Conservation (phyloP, 2,888 invertebrate species). For the Homarus gammarus region DNA sequence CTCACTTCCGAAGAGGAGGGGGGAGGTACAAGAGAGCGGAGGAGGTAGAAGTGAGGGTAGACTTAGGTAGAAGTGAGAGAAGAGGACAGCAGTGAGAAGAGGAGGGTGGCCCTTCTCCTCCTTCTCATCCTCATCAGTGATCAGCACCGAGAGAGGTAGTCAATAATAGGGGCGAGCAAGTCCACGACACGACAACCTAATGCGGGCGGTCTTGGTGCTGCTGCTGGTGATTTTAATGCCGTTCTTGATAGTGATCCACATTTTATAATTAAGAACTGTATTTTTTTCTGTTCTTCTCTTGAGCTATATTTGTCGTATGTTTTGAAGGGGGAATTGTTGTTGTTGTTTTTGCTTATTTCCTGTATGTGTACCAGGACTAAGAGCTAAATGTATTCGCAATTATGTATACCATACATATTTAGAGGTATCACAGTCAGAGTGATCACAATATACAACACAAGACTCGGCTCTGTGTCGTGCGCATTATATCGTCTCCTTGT, state of each 20-base stretch:
- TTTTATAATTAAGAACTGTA: neutral
- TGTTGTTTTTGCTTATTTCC: too few species aligned
- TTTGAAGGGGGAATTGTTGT: too few species aligned
- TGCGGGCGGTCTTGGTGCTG: neutral
- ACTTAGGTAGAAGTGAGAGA: neutral
- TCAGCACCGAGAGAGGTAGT: too few species aligned
- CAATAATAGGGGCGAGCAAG: neutral
- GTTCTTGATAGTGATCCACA: slow-evolving; percentile 23
- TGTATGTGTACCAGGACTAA: too few species aligned
- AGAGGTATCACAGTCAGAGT: neutral
- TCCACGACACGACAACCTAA: neutral
- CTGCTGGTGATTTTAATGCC: slow-evolving; percentile 28
- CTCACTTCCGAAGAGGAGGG: neutral
- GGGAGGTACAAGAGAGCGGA: neutral
- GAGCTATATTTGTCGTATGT: too few species aligned
- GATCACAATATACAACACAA: neutral
- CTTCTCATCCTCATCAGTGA: too few species aligned
- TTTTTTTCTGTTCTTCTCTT: neutral
- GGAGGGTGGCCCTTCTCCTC: neutral
- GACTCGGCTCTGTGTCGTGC: slow-evolving; percentile 24
- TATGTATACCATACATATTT: neutral
- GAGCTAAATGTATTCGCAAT: too few species aligned
- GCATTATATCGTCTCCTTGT: slow-evolving; percentile 64
- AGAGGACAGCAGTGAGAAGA: too few species aligned
- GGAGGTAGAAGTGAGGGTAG: neutral